Percentiles rank a stretch among this genome's conserved stretches.
Evolutionary conservation across 1,140 invertebrate genomes (phyloP).

Genomic region (Luehdorfia chinensis): DNA sequence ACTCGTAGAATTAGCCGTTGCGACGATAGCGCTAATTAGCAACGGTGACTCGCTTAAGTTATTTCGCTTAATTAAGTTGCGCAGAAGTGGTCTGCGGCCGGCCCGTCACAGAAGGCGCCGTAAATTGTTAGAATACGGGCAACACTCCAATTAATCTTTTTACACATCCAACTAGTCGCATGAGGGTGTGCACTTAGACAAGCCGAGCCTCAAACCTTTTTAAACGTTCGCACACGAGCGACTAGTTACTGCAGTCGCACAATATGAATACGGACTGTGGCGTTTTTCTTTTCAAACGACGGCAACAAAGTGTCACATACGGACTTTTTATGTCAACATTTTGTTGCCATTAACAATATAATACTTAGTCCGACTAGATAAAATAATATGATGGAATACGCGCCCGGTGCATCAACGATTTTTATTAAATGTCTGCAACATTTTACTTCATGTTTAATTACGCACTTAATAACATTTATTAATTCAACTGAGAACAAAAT

Average conservation of each 20-base stretch:
- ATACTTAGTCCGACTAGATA: not conserved
- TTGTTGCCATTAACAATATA: not conserved
- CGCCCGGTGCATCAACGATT: conserved; percentile 9
- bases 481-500: conserved; percentile 64
- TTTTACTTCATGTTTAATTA: conserved; percentile 16
- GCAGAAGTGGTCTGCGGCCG: conserved; percentile 71
- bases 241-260: conserved; percentile 18
- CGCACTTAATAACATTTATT: conserved; percentile 34
- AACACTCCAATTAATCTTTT: conserved; percentile 76
- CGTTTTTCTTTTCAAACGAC: no score
- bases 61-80: conserved; percentile 75
- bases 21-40: conserved; percentile 70
- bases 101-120: conserved; percentile 60
- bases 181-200: conserved; percentile 61
- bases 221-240: conserved; percentile 40
- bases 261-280: conserved; percentile 15
- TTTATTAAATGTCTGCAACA: conserved; percentile 14
- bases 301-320: no score
- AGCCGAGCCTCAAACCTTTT: conserved; percentile 57
- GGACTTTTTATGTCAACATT: conserved; percentile 11
- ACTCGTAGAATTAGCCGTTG: conserved; percentile 65
- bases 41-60: conserved; percentile 72
- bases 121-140: conserved; percentile 68
- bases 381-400: not conserved
- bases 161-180: conserved; percentile 70